Base-by-base conservation (phyloP, 2,888 invertebrate species). In the Lacanobia oleracea region DNA sequence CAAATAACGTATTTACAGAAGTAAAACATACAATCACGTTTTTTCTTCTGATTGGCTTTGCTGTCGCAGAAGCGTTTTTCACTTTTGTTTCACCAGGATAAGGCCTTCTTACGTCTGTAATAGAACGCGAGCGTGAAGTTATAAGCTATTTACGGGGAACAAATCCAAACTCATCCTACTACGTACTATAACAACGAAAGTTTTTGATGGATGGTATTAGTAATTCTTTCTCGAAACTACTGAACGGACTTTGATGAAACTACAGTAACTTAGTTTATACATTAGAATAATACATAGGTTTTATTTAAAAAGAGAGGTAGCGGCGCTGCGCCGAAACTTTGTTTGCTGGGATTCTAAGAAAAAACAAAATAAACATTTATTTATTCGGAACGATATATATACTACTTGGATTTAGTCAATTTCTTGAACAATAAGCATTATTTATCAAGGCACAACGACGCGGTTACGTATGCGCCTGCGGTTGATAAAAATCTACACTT, bases 401-500 rank as follows among this genome's bases (percentile, higher is more conserved):
- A 14, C 43, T 43, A 43, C 14, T 12, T 51, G 56, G 50, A 77
- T 45, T 51, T 57, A 12, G 56, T 62, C 9, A 14, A 61, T 45
- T 16, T 37, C 10, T 62, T 50, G 6, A 61, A 61, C 23, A 74
- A 60, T 76, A 43, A 33, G 18, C 53, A 9, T 62, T 62, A 40
- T 70, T 40, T 40, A 71, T 53, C 33, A 59, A 63, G 33, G 1
- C 63, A 59, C n/a, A 67, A 67, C 23, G 66, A 72, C 51, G 37
- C 51, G 27, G 50, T 54, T 76, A 66, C 16, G 62, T 59, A 62
- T 51, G 43, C 56, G 57, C 21, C 16, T 60, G 69, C 65, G 16
- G 7, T 56, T 78, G 74, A 82, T 82, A 71, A 69, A 73, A 74
- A 83, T 84, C 76, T 72, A 85, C 74, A 62, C 53, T 83, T 74